Conservation (phyloP, 2,113 vertebrate species). For the Hydropotes inermis region DNA sequence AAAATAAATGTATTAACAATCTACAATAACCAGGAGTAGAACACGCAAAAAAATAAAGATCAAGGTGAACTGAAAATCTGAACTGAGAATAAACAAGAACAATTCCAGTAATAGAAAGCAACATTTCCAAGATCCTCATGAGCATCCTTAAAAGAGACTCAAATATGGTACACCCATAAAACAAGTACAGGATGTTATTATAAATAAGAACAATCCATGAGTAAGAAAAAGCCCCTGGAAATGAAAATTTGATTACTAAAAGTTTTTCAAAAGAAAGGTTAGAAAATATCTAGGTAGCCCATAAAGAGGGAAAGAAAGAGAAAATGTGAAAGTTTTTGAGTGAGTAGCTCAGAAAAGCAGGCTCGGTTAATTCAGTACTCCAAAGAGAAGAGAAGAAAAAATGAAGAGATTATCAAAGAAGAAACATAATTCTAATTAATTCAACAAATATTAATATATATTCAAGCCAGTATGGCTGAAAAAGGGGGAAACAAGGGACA, state of each 20-base stretch:
- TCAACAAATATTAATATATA: background rate
- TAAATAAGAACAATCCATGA: background rate
- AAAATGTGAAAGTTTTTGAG: background rate
- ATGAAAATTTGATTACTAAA: background rate
- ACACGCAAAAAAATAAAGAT: background rate
- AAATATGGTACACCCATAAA: background rate
- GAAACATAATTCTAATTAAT: background rate
- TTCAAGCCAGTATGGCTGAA: background rate
- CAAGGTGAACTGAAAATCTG: background rate
- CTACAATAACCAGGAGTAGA: background rate
- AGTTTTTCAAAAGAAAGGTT: background rate
- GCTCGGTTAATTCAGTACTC: background rate
- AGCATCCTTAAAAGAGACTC: background rate
- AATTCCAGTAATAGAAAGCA: background rate
- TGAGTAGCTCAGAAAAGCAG: background rate
- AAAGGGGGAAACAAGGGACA: background rate
- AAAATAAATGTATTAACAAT: background rate
- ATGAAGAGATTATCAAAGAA: background rate
- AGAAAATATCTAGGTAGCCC: background rate
- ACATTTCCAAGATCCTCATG: background rate
- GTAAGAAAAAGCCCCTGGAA: background rate
- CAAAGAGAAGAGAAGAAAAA: background rate
- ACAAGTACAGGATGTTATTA: background rate
- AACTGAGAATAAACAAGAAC: background rate
- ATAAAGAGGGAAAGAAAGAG: background rate